These are phyloP conservation scores for Laspeyria flexula DNA, from an alignment of 2,888 invertebrate genomes.

Conservation along the genomic window DNA sequence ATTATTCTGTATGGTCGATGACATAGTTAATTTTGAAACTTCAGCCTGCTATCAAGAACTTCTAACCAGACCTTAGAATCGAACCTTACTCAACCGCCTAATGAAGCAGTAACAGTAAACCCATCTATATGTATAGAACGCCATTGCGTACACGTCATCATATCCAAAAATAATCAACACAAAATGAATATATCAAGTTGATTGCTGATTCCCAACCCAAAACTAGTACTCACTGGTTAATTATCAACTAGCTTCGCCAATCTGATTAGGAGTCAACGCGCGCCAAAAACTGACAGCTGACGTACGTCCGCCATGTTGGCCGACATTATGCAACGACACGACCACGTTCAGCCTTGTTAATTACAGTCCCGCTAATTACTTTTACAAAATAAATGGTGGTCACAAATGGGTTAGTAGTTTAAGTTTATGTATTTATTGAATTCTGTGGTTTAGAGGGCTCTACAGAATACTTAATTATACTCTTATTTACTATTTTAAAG, in stretches of 20 bases:
- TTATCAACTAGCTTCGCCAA: constrained; percentile 50
- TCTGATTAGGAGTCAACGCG: constrained; percentile 69
- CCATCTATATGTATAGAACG: too few relatives aligned
- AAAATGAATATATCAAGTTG: constrained; percentile 7
- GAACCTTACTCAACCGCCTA: too few relatives aligned
- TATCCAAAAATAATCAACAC: background rate
- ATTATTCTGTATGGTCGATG: too few relatives aligned
- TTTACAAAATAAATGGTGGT: constrained; percentile 53
- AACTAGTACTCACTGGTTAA: constrained; percentile 38
- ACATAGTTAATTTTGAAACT: too few relatives aligned
- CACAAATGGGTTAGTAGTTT: constrained; percentile 29
- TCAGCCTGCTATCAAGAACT: too few relatives aligned
- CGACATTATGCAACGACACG: constrained; percentile 78
- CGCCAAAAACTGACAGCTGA: constrained; percentile 75
- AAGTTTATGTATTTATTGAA: constrained; percentile 3
- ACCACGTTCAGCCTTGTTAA: constrained; percentile 65
- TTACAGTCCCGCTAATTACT: constrained; percentile 73
- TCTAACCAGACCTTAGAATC: too few relatives aligned
- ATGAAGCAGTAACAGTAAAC: too few relatives aligned
- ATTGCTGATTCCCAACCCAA: constrained; percentile 18
- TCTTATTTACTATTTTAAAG: too few relatives aligned
- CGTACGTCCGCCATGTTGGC: constrained; percentile 65
- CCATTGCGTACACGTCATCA: too few relatives aligned
- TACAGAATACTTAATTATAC: too few relatives aligned
- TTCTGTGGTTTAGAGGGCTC: too few relatives aligned